These are phyloP conservation scores for Clanis bilineata DNA, from an alignment of 2,888 invertebrate genomes.

Conservation along the genomic window DNA sequence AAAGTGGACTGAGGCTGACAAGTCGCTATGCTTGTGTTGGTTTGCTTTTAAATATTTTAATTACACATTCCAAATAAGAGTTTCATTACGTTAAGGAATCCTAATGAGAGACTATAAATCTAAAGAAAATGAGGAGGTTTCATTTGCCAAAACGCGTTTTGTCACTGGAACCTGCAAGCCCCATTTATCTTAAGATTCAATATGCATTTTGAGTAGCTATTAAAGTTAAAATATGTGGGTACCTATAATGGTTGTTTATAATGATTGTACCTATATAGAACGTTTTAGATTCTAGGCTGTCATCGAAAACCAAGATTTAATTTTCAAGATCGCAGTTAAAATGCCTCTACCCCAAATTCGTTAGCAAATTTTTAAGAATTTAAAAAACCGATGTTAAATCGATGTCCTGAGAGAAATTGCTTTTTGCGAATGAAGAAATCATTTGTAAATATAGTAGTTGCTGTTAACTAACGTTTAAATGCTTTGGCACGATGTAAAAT, in stretches of 20 bases:
- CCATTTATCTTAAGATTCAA: too few species aligned
- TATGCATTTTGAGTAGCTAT: too few species aligned
- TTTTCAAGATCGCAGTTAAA: not conserved
- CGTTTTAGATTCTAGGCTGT: too few species aligned
- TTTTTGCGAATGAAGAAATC: not conserved
- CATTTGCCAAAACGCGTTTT: too few species aligned
- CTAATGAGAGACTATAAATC: not conserved
- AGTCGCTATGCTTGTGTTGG: not conserved
- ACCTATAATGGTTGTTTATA: too few species aligned
- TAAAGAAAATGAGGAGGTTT: not conserved
- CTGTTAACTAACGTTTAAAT: not conserved
- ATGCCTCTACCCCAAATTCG: not conserved
- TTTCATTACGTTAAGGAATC: not conserved
- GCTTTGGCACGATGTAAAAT: not conserved
- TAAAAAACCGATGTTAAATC: not conserved
- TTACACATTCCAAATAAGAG: constrained; percentile 4
- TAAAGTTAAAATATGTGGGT: too few species aligned
- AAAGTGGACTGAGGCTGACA: not conserved
- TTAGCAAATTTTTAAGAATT: not conserved
- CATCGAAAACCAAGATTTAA: too few species aligned
- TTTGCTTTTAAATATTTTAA: not conserved
- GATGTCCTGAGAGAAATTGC: not conserved
- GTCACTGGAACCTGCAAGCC: too few species aligned
- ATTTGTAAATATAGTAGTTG: not conserved
- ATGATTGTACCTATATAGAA: too few species aligned